Evolutionary conservation across 2,888 invertebrate genomes (phyloP).

Genomic region (Spodoptera littoralis): DNA sequence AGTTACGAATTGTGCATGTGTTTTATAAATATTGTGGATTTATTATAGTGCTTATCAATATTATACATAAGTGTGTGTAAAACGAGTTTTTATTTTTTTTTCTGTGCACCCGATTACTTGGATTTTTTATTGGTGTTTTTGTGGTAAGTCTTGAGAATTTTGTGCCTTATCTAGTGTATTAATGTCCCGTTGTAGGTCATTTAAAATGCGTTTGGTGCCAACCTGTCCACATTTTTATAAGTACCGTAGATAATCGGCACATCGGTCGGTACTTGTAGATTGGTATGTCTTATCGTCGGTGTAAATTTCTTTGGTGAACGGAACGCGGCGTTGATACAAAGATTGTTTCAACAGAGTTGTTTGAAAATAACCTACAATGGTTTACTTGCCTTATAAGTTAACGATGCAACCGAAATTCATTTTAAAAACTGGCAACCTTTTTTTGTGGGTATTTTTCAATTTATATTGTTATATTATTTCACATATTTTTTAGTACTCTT

Average conservation of each 20-base stretch:
- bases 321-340: conserved; percentile 12
- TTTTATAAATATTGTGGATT: conserved; percentile 61
- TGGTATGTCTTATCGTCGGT: conserved; percentile 27
- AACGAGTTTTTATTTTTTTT: conserved; percentile 68
- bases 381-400: conserved; percentile 11
- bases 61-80: conserved; percentile 74
- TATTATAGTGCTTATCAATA: conserved; percentile 60
- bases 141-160: conserved; percentile 76
- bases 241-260: conserved; percentile 42
- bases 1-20: conserved; percentile 66
- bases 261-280: conserved; percentile 36
- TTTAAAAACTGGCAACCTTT: too few species aligned
- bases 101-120: conserved; percentile 73
- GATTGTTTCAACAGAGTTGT: conserved; percentile 25
- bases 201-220: conserved; percentile 28
- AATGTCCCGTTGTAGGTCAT: conserved; percentile 47
- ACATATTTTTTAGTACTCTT: too few species aligned
- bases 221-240: conserved; percentile 45
- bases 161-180: conserved; percentile 40
- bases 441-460: too few species aligned
- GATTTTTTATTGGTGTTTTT: conserved; percentile 77
- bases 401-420: background rate
- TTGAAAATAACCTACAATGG: conserved; percentile 32
- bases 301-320: conserved; percentile 32
- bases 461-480: too few species aligned